These are phyloP conservation scores for Salmo trutta DNA, from an alignment of 2,797 vertebrate genomes.

Conservation along the genomic window DNA sequence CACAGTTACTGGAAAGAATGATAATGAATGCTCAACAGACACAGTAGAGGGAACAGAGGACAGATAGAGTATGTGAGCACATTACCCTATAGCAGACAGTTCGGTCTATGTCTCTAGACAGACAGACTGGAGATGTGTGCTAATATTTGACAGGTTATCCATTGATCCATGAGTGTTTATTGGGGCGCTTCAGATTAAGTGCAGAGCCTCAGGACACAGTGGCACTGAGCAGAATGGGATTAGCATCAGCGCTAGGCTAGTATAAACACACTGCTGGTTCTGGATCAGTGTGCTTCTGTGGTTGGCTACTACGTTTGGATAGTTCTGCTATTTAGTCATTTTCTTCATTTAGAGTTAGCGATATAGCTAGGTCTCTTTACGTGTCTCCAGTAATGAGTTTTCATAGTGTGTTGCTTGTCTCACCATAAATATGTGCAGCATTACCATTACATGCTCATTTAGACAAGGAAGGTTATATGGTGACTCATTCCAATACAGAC, in stretches of 20 bases:
- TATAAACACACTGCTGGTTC: neutral
- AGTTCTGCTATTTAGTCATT: no score
- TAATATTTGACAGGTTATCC: constrained; percentile 69
- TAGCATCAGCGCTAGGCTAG: neutral
- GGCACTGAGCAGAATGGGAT: constrained; percentile 38
- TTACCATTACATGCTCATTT: constrained; percentile 54
- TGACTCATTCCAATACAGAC: constrained; percentile 16
- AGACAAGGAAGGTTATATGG: constrained; percentile 31
- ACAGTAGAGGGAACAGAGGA: constrained; percentile 8
- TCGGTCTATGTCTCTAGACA: constrained; percentile 22
- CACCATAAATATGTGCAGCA: constrained; percentile 15
- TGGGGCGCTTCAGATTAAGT: constrained; percentile 63
- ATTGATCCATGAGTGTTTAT: constrained; percentile 65
- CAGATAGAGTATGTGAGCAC: constrained; percentile 6
- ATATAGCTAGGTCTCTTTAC: no score
- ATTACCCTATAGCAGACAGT: constrained; percentile 22
- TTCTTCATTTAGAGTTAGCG: neutral
- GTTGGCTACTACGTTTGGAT: no score
- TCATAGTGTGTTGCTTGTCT: constrained; percentile 11
- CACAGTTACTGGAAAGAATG: no score
- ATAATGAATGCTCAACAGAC: neutral
- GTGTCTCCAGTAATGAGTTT: no score
- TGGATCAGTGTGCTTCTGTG: no score
- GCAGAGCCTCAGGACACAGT: constrained; percentile 49
- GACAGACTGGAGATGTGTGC: constrained; percentile 45